Evolutionary conservation across 2,797 vertebrate genomes (phyloP).

Genomic region (Delichon dasypus): DNA sequence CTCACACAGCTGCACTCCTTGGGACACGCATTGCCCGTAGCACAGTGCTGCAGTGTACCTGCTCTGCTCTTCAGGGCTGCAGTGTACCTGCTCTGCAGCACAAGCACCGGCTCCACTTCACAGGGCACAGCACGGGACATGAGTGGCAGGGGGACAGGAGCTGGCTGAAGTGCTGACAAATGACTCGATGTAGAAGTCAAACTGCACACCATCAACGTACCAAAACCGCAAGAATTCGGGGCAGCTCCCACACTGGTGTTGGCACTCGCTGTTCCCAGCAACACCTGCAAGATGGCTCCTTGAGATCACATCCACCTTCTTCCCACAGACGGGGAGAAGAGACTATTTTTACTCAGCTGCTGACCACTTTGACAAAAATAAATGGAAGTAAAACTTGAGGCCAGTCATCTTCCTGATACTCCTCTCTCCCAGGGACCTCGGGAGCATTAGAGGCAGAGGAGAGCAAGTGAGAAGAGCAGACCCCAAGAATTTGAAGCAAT

Average conservation of each 20-base stretch:
- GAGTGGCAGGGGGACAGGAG: neutral
- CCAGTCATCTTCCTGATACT: neutral
- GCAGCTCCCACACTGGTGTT: rapidly evolving
- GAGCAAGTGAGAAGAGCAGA: neutral
- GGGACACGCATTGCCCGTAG: neutral
- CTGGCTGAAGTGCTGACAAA: neutral
- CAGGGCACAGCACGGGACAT: neutral
- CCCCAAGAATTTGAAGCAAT: neutral
- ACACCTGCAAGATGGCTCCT: neutral
- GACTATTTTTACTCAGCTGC: neutral
- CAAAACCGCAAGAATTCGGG: rapidly evolving
- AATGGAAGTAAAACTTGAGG: neutral
- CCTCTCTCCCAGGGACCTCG: neutral
- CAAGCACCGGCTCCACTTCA: neutral
- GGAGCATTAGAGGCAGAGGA: neutral
- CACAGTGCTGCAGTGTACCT: neutral
- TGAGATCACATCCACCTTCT: neutral
- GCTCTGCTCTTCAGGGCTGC: neutral
- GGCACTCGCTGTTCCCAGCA: rapidly evolving
- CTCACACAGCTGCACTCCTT: neutral
- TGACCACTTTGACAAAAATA: conserved; percentile 27
- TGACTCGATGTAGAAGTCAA: neutral
- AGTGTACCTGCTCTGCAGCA: neutral
- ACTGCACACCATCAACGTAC: neutral
- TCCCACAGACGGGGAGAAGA: neutral